Percentiles rank a stretch among this genome's conserved stretches.
Conservation (phyloP, 1,140 invertebrate genomes). For the Matsumurasca onukii region DNA sequence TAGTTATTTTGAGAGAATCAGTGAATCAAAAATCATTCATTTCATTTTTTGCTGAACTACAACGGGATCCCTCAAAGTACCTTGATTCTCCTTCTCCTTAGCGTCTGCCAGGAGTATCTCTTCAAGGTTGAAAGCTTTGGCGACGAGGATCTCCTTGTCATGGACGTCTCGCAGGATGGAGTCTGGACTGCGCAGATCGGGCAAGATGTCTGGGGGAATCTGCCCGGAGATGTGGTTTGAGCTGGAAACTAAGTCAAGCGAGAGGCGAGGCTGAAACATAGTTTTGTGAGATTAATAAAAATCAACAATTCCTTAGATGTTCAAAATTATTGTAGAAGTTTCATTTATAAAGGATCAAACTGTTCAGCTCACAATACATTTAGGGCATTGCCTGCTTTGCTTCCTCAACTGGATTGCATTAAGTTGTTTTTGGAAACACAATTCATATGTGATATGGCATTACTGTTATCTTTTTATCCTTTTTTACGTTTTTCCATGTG, state of each 20-base stretch:
- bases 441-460: too few relatives aligned
- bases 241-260: conserved; percentile 22
- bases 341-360: neutral
- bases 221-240: neutral
- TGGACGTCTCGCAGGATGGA: conserved; percentile 39
- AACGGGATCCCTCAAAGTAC: too few relatives aligned
- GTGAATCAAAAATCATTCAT: too few relatives aligned
- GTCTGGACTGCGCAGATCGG: conserved; percentile 39
- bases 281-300: too few relatives aligned
- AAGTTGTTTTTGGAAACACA: too few relatives aligned
- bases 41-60: too few relatives aligned
- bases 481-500: too few relatives aligned
- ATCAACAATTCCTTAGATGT: too few relatives aligned
- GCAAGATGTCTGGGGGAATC: conserved; percentile 34
- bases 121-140: conserved; percentile 36
- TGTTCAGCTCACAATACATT: neutral
- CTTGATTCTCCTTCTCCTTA: neutral
- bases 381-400: neutral
- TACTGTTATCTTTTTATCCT: too few relatives aligned
- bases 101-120: conserved; percentile 25
- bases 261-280: conserved; percentile 2
- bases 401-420: too few relatives aligned
- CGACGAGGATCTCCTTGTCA: conserved; percentile 40
- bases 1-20: too few relatives aligned
- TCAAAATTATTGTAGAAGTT: too few relatives aligned